phyloP scores from a whole-genome alignment of 1,140 invertebrate genomes.

The Drosophila tsacasi region DNA sequence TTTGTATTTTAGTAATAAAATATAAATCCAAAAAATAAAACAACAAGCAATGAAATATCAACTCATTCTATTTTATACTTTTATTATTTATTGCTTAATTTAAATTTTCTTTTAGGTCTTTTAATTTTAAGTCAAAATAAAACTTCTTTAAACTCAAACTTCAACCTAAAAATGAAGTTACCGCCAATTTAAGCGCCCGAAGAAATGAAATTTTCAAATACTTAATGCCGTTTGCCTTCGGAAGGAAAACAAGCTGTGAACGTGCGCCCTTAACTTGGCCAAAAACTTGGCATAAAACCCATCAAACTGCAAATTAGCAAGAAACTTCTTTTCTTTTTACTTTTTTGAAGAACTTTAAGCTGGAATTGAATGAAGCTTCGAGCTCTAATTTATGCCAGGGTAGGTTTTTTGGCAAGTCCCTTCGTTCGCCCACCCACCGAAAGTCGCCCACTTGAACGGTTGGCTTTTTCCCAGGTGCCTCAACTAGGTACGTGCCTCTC shows the following conservation, averaged over 20 bases:
- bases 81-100: not conserved
- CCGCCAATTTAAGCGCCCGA: constrained; percentile 9
- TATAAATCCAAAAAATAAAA: not conserved
- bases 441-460: constrained; percentile 41
- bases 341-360: constrained; percentile 34
- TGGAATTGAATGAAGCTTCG: constrained; percentile 47
- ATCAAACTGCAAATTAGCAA: constrained; percentile 49
- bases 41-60: not conserved
- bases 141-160: not conserved
- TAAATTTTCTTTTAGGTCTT: not conserved
- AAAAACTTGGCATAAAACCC: constrained; percentile 29
- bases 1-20: not conserved
- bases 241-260: constrained; percentile 32
- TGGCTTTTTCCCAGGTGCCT: constrained; percentile 57
- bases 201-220: constrained; percentile 17
- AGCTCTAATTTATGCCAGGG: constrained; percentile 61
- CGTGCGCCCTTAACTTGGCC: constrained; percentile 19
- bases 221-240: constrained; percentile 27
- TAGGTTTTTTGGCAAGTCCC: not conserved
- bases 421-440: constrained; percentile 3
- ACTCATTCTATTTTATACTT: not conserved
- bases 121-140: not conserved
- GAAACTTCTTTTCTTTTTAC: not conserved
- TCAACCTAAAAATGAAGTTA: not conserved
- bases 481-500: constrained; percentile 6